These are phyloP conservation scores for Tinamus guttatus DNA, from an alignment of 2,113 vertebrate species.

Conservation along the genomic window DNA sequence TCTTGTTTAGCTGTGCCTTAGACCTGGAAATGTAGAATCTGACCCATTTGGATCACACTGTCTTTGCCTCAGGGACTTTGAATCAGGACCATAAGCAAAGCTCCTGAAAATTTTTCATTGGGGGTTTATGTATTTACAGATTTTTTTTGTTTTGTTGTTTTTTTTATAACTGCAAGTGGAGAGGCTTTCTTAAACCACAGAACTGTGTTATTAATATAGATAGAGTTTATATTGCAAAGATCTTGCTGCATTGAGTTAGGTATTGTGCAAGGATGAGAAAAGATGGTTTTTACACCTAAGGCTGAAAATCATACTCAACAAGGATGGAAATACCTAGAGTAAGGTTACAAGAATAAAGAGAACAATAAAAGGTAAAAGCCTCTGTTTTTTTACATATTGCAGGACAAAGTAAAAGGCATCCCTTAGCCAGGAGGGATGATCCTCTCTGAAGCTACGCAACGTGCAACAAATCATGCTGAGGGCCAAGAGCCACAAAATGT, in stretches of 20 bases:
- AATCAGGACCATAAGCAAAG: background rate
- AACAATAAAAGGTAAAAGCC: background rate
- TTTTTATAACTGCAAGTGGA: background rate
- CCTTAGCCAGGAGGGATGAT: background rate
- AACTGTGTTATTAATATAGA: background rate
- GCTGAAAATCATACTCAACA: background rate
- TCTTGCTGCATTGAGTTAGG: background rate
- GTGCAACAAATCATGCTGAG: background rate
- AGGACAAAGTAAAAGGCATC: background rate
- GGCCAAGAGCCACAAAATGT: background rate
- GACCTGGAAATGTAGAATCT: background rate
- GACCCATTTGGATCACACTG: background rate
- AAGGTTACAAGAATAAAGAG: background rate
- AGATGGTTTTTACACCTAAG: background rate
- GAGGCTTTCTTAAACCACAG: background rate
- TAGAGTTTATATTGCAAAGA: background rate
- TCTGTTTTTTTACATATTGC: background rate
- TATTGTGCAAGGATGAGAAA: background rate
- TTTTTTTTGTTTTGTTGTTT: background rate
- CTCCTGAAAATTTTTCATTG: background rate
- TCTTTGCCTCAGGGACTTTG: background rate
- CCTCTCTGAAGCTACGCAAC: background rate
- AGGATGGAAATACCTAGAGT: background rate
- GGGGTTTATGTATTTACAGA: background rate
- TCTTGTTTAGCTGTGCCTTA: background rate